Conservation (phyloP, 2,797 vertebrate species). For the Halcyon badia region DNA sequence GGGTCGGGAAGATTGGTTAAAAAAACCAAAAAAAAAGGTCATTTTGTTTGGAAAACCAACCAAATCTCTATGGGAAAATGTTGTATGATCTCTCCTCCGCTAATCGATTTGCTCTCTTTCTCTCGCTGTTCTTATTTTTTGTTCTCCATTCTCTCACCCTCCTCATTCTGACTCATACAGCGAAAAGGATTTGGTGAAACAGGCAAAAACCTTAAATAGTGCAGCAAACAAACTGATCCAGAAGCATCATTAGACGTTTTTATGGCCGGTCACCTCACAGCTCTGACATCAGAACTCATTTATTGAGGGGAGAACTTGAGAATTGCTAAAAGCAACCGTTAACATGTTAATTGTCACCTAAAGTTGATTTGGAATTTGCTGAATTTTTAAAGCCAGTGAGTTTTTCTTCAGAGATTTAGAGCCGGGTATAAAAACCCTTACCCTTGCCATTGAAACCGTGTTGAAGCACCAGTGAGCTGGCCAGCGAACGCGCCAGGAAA, state of each 20-base stretch:
- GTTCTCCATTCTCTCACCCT: slow-evolving; percentile 52
- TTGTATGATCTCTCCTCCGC: background rate
- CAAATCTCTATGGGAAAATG: background rate
- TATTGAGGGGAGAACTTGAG: slow-evolving; percentile 69
- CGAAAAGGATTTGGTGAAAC: slow-evolving; percentile 97
- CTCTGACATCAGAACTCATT: slow-evolving; percentile 73
- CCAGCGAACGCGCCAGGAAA: background rate
- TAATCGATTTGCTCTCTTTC: slow-evolving; percentile 75
- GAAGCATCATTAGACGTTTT: slow-evolving; percentile 87
- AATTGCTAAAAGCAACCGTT: slow-evolving; percentile 73
- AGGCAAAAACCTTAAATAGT: slow-evolving; percentile 95
- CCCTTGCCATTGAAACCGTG: slow-evolving; percentile 74
- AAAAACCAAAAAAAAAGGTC: background rate
- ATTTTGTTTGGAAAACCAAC: background rate
- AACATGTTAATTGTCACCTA: slow-evolving; percentile 77
- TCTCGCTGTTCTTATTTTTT: slow-evolving; percentile 77
- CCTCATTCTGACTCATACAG: slow-evolving; percentile 80
- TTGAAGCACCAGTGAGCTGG: slow-evolving; percentile 55
- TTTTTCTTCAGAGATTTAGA: slow-evolving; percentile 74
- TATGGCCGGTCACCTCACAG: slow-evolving; percentile 68
- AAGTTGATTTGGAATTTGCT: slow-evolving; percentile 77
- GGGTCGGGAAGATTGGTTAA: too few relatives aligned
- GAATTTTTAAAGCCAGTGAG: slow-evolving; percentile 69
- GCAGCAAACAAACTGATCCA: slow-evolving; percentile 94
- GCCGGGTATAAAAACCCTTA: slow-evolving; percentile 63